phyloP scores from a whole-genome alignment of 1,140 invertebrate species.

The Drepana arcuata region DNA sequence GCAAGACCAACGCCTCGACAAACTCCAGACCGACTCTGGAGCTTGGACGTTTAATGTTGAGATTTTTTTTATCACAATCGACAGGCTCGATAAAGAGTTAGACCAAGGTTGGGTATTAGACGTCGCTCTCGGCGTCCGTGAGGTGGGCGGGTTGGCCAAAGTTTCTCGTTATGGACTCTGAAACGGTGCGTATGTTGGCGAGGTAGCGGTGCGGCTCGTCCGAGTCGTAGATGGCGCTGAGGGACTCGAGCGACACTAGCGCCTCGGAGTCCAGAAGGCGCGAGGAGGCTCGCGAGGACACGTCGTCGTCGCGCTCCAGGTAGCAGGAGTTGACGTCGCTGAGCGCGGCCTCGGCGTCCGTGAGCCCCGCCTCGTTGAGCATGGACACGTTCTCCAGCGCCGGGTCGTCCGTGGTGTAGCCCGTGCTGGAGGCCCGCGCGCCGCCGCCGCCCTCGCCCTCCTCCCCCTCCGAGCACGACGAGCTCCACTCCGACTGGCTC shows the following conservation, averaged over 20 bases:
- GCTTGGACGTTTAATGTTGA: slow-evolving; percentile 10
- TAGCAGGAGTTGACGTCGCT: slow-evolving; percentile 91
- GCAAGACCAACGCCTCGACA: slow-evolving; percentile 17
- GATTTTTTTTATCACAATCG: slow-evolving; percentile 31
- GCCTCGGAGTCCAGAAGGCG: slow-evolving; percentile 83
- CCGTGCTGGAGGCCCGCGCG: slow-evolving; percentile 81
- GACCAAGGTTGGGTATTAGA: slow-evolving; percentile 32
- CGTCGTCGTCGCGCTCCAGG: slow-evolving; percentile 83
- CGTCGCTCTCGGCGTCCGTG: slow-evolving; percentile 77
- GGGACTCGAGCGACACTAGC: slow-evolving; percentile 82
- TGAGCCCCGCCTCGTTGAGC: slow-evolving; percentile 87
- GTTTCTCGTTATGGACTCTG: slow-evolving; percentile 81
- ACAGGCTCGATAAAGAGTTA: slow-evolving; percentile 12
- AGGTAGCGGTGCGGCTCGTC: slow-evolving; percentile 84
- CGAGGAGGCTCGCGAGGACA: slow-evolving; percentile 84
- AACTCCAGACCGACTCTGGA: no score
- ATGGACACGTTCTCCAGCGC: slow-evolving; percentile 87
- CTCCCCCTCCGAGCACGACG: slow-evolving; percentile 68
- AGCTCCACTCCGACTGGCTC: slow-evolving; percentile 86
- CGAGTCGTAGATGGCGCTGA: slow-evolving; percentile 88
- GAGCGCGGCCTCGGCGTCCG: slow-evolving; percentile 87
- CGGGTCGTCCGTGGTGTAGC: slow-evolving; percentile 87
- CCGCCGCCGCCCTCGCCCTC: slow-evolving; percentile 59
- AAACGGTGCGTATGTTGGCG: slow-evolving; percentile 82
- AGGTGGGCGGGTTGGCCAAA: slow-evolving; percentile 79